These are phyloP conservation scores for Rhinopomastus cyanomelas DNA, from an alignment of 2,113 vertebrate genomes.

Conservation along the genomic window DNA sequence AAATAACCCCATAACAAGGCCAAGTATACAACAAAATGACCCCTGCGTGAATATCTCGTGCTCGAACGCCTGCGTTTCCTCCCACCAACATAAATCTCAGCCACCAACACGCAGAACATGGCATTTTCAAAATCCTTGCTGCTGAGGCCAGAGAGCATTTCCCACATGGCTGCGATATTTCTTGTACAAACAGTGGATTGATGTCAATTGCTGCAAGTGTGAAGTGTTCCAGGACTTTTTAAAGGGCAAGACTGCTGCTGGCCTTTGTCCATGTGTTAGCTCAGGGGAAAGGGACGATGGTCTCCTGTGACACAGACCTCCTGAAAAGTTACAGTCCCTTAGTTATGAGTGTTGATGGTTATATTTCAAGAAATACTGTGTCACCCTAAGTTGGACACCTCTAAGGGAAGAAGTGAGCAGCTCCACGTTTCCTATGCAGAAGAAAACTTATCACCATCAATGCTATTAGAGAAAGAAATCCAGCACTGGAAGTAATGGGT, in stretches of 20 bases:
- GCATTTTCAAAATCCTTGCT: constrained; percentile 2
- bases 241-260: background rate
- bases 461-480: background rate
- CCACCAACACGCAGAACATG: background rate
- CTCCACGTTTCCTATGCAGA: background rate
- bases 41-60: constrained; percentile 7
- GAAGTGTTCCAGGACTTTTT: background rate
- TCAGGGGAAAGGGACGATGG: background rate
- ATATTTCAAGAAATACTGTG: background rate
- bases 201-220: background rate
- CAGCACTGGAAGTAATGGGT: background rate
- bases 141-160: background rate
- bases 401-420: background rate
- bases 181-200: constrained; percentile 21
- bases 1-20: constrained; percentile 31
- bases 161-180: background rate
- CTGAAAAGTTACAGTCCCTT: background rate
- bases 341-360: background rate
- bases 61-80: background rate
- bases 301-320: background rate
- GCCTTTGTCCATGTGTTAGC: background rate
- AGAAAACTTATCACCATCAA: background rate
- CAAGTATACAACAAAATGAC: constrained; percentile 45
- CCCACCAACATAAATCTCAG: background rate
- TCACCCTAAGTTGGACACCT: background rate